Evolutionary conservation across 2,797 vertebrate genomes (phyloP).

Genomic region (Glyptemys insculpta): DNA sequence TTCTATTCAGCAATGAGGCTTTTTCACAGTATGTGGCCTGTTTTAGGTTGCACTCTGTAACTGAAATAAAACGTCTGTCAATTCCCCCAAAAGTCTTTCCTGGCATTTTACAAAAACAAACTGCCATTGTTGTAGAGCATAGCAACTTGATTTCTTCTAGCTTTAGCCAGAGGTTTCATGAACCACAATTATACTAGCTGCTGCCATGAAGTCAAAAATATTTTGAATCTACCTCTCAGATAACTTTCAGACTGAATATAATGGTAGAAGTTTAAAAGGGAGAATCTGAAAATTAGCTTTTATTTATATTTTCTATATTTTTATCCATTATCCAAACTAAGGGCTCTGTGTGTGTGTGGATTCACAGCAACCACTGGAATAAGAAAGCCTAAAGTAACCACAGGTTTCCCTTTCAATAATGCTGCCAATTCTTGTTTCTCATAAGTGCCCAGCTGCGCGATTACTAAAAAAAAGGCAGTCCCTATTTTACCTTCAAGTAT

Average conservation of each 20-base stretch:
- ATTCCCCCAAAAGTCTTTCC: conserved; percentile 50
- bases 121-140: conserved; percentile 68
- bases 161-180: conserved; percentile 67
- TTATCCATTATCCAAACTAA: conserved; percentile 40
- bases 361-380: not conserved
- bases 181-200: conserved; percentile 77
- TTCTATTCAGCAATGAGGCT: conserved; percentile 15
- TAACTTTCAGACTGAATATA: conserved; percentile 53
- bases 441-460: not conserved
- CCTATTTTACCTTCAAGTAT: not conserved
- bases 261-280: conserved; percentile 25
- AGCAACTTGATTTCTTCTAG: conserved; percentile 71
- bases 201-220: conserved; percentile 71
- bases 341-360: not conserved
- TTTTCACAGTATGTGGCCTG: conserved; percentile 58
- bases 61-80: conserved; percentile 54
- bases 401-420: not conserved
- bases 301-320: conserved; percentile 37
- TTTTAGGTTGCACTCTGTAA: conserved; percentile 53
- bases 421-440: not conserved
- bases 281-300: conserved; percentile 49
- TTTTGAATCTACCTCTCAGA: conserved; percentile 69
- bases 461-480: not conserved
- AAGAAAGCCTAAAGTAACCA: not conserved
- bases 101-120: conserved; percentile 70